Evolutionary conservation across 2,888 invertebrate species (phyloP).

Genomic region (Adelognathus sp.): DNA sequence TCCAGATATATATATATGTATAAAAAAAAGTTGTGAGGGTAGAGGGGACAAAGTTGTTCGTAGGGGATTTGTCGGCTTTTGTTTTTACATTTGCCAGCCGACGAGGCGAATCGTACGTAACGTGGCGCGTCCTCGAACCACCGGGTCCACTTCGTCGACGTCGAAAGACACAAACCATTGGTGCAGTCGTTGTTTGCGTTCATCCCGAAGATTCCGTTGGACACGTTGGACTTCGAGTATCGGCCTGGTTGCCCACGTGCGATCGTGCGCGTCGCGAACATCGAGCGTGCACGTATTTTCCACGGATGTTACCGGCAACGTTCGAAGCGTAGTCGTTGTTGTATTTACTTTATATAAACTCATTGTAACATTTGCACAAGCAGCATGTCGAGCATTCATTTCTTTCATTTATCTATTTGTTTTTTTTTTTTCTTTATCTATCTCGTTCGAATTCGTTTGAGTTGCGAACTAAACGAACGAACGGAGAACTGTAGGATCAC

Average conservation of each 20-base stretch:
- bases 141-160: slow-evolving; percentile 65
- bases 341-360: slow-evolving; percentile 8
- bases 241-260: neutral
- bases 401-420: neutral
- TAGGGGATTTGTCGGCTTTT: slow-evolving; percentile 38
- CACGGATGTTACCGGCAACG: neutral
- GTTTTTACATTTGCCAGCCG: slow-evolving; percentile 2
- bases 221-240: neutral
- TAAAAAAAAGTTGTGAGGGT: slow-evolving; percentile 69
- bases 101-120: slow-evolving; percentile 9
- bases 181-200: slow-evolving; percentile 56
- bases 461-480: slow-evolving; percentile 23
- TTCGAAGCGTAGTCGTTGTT: neutral
- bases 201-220: slow-evolving; percentile 3
- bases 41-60: slow-evolving; percentile 31
- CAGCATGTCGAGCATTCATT: neutral
- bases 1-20: slow-evolving; percentile 77
- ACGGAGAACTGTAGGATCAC: slow-evolving; percentile 53
- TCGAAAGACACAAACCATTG: slow-evolving; percentile 44
- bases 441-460: neutral
- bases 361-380: slow-evolving; percentile 15
- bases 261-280: neutral
- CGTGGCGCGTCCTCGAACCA: slow-evolving; percentile 55
- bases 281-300: neutral
- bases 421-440: neutral